phyloP scores from a whole-genome alignment of 1,140 invertebrate species.

The Diabrotica virgifera region DNA sequence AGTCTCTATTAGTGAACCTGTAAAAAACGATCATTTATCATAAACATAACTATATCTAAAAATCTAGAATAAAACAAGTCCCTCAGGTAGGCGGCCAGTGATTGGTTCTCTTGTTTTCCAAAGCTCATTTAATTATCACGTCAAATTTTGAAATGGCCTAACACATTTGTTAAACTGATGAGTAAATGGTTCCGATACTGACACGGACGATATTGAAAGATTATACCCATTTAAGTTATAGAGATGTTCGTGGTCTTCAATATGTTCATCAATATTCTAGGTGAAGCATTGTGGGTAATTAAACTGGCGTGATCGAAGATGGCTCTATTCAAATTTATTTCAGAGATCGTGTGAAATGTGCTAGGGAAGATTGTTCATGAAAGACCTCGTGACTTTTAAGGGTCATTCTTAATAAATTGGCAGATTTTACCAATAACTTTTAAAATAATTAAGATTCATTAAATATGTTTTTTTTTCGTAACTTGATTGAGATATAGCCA shows the following conservation, averaged over 20 bases:
- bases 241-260: not conserved
- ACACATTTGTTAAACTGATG: slow-evolving; percentile 12
- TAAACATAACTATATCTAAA: not conserved
- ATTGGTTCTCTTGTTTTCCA: slow-evolving; percentile 1
- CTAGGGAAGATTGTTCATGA: no score
- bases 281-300: not conserved
- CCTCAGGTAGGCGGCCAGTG: not conserved
- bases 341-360: not conserved
- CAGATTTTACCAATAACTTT: no score
- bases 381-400: no score
- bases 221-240: not conserved
- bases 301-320: no score
- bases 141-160: slow-evolving; percentile 12
- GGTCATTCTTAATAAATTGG: no score
- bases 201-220: not conserved
- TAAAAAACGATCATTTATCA: not conserved
- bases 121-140: slow-evolving; percentile 8
- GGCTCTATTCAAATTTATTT: not conserved
- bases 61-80: not conserved
- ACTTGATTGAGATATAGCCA: no score
- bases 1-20: no score
- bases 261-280: slow-evolving; percentile 1
- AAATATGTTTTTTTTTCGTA: no score
- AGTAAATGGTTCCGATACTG: slow-evolving; percentile 6
- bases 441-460: no score